phyloP scores from a whole-genome alignment of 2,888 invertebrate species.

The Hydroisotoma schaefferi region DNA sequence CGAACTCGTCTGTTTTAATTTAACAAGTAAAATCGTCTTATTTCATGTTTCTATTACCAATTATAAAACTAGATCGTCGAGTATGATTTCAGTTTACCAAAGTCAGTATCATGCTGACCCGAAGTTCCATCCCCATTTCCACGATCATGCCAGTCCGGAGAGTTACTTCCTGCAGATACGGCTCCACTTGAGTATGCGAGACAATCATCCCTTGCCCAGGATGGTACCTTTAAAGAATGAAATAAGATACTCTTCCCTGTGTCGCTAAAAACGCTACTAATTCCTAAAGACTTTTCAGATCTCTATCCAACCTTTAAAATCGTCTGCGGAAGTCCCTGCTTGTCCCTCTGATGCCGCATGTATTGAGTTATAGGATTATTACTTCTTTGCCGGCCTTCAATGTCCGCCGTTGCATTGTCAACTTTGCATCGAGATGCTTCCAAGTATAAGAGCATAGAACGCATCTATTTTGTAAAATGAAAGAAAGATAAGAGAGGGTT shows the following conservation, averaged over 20 bases:
- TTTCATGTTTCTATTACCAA: neutral
- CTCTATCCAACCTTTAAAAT: conserved; percentile 59
- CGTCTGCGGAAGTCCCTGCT: conserved; percentile 82
- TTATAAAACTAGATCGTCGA: neutral
- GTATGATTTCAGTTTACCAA: conserved; percentile 3
- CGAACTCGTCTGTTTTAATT: conserved; percentile 67
- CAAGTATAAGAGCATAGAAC: conserved; percentile 84
- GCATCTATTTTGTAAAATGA: conserved; percentile 64
- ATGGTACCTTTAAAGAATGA: conserved; percentile 61
- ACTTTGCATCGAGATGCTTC: conserved; percentile 88
- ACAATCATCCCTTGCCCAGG: conserved; percentile 68
- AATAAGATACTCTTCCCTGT: neutral
- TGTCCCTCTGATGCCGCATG: conserved; percentile 75
- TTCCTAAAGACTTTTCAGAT: neutral
- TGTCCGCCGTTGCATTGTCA: conserved; percentile 72
- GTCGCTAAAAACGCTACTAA: neutral
- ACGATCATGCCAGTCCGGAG: conserved; percentile 66
- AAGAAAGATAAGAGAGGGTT: no score
- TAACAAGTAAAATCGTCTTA: neutral
- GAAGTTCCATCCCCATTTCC: conserved; percentile 80
- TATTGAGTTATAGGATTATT: conserved; percentile 80
- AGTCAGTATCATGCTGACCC: conserved; percentile 60
- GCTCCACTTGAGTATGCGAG: conserved; percentile 47
- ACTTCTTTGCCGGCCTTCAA: conserved; percentile 72
- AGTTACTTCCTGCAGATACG: conserved; percentile 52